phyloP scores from a whole-genome alignment of 2,797 vertebrate species.

The Harpagifer antarcticus region DNA sequence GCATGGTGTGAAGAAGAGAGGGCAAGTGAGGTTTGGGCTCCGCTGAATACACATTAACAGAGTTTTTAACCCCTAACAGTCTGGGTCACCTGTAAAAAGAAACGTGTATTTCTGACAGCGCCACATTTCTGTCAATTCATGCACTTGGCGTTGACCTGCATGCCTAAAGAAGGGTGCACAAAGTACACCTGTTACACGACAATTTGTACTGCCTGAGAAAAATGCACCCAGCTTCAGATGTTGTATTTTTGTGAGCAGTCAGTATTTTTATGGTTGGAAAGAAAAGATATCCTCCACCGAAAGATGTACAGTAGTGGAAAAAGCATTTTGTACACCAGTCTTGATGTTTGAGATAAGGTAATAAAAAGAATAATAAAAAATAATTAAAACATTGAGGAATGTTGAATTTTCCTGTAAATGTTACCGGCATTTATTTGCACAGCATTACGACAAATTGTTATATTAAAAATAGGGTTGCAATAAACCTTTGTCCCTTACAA shows the following conservation, averaged over 20 bases:
- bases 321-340: slow-evolving; percentile 87
- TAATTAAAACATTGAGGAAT: slow-evolving; percentile 83
- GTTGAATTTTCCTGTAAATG: slow-evolving; percentile 90
- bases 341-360: slow-evolving; percentile 76
- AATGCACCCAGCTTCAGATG: slow-evolving; percentile 36
- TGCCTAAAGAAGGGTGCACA: slow-evolving; percentile 68
- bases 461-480: slow-evolving; percentile 79
- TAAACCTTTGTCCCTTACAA: slow-evolving; percentile 72
- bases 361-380: slow-evolving; percentile 48
- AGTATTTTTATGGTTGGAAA: slow-evolving; percentile 80
- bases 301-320: slow-evolving; percentile 84
- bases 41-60: slow-evolving; percentile 43
- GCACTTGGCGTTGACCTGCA: slow-evolving; percentile 70
- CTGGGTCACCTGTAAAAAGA: slow-evolving; percentile 27
- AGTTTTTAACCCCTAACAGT: slow-evolving; percentile 18
- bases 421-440: slow-evolving; percentile 94
- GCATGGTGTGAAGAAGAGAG: slow-evolving; percentile 21
- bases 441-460: slow-evolving; percentile 86
- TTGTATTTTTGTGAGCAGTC: slow-evolving; percentile 78
- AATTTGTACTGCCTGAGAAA: slow-evolving; percentile 68
- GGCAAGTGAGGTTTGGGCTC: slow-evolving; percentile 53
- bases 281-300: slow-evolving; percentile 73
- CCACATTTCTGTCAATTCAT: slow-evolving; percentile 56
- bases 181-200: slow-evolving; percentile 58
- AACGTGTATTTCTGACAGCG: slow-evolving; percentile 46